Conservation (phyloP, 2,113 vertebrate species). For the Trichomycterus rosablanca region DNA sequence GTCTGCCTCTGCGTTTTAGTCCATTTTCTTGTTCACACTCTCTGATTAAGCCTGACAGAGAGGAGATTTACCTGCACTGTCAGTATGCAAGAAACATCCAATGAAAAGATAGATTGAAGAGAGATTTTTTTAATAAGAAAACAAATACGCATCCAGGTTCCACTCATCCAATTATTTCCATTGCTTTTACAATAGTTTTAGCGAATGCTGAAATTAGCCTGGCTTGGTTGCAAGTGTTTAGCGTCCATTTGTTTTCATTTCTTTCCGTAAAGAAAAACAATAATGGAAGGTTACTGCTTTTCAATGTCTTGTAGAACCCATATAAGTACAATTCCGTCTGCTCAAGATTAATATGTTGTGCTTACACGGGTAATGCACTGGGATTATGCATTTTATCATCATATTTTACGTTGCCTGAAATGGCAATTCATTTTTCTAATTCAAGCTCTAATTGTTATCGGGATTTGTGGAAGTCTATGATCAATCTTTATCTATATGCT, state of each 20-base stretch:
- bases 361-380: constrained; percentile 50
- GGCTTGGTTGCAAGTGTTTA: constrained; percentile 31
- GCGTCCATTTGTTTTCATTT: constrained; percentile 63
- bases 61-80: constrained; percentile 52
- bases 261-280: constrained; percentile 59
- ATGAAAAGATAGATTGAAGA: constrained; percentile 45
- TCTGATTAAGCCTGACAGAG: constrained; percentile 53
- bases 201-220: constrained; percentile 41
- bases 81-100: constrained; percentile 50
- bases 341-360: constrained; percentile 62
- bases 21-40: constrained; percentile 8
- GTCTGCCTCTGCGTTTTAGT: constrained; percentile 48
- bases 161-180: constrained; percentile 54
- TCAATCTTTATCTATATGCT: constrained; percentile 70
- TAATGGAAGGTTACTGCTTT: constrained; percentile 64
- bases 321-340: constrained; percentile 52
- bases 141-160: constrained; percentile 55
- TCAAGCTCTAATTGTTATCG: constrained; percentile 64
- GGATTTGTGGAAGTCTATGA: constrained; percentile 68
- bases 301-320: constrained; percentile 56
- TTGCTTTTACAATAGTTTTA: constrained; percentile 35
- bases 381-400: constrained; percentile 56
- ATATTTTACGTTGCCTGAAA: constrained; percentile 31
- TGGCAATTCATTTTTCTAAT: constrained; percentile 45
- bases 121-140: constrained; percentile 53